Evolutionary conservation across 2,113 vertebrate species (phyloP), one percentile per base, ranked within the genome.

Genomic region (Delphinapterus leucas): DNA sequence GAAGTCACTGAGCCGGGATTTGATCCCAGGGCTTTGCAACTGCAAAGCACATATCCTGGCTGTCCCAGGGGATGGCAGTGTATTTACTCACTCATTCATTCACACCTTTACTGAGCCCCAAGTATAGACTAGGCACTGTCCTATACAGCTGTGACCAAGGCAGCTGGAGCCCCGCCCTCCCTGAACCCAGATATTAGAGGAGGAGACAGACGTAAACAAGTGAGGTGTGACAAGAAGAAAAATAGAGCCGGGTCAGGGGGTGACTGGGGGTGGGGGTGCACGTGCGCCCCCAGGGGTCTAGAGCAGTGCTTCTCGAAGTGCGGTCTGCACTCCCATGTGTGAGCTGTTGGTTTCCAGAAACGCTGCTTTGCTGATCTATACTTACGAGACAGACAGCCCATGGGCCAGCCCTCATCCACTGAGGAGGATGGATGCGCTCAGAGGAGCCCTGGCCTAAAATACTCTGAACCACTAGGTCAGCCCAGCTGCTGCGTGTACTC

Each of bases 271-370:
- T 1, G 1, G 25, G 11, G 55, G 12, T 0, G 15, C 4, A 0
- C 2, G 33, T 0, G 47, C 38, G 11, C 26, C 26, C 8, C 5
- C 12, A 0, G 5, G 10, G 14, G 28, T 67, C 58, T 41, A 44
- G 61, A 25, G 33, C 7, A 4, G 44, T 2, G 2, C 60, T 47
- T 47, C 49, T 70, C 49, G 9, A 6, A 15, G 53, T 15, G 20
- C 2, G 11, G 25, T n/a, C 38, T 3, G 4, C 44, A 23, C 0
- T 0, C 49, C 41, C 31, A 0, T 12, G 23, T 33, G 20, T 21
- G 26, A 21, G 31, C 76, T 1, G 11, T 12, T 11, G 13, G 36
- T 9, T 87, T 33, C 86, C 28, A 12, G 58, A 71, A 33, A 15
- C 8, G 6, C 18, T 5, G 28, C 36, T 36, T 47, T 38, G 36